These are phyloP conservation scores for Papilio machaon DNA, from an alignment of 1,140 invertebrate genomes.

Conservation along the genomic window DNA sequence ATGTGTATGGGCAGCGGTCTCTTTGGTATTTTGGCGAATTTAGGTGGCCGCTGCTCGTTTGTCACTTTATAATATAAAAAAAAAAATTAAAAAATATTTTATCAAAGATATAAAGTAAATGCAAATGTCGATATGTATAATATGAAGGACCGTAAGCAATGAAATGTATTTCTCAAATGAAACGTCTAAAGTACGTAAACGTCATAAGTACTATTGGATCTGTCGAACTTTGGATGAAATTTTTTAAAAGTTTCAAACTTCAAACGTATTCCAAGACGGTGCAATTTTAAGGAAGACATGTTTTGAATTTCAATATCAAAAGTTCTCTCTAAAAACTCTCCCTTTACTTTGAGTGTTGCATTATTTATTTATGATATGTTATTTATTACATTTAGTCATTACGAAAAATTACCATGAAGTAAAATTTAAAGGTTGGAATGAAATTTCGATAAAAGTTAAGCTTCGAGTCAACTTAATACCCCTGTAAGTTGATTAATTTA, in stretches of 20 bases:
- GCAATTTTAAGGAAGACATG: slow-evolving; percentile 23
- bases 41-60: no score
- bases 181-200: neutral
- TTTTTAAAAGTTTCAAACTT: slow-evolving; percentile 13
- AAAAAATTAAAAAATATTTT: neutral
- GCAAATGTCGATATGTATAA: no score
- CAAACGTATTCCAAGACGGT: slow-evolving; percentile 23
- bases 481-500: no score
- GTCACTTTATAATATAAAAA: no score
- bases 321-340: slow-evolving; percentile 22
- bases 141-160: no score
- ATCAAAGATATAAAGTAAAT: neutral
- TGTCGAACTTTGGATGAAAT: neutral
- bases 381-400: neutral
- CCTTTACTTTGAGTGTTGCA: neutral
- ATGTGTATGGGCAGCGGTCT: no score
- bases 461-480: no score
- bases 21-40: no score
- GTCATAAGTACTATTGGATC: neutral
- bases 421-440: no score
- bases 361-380: neutral
- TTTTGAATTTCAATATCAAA: slow-evolving; percentile 17
- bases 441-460: no score
- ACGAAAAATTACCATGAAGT: neutral
- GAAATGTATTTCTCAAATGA: neutral